Evolutionary conservation across 1,140 invertebrate genomes (phyloP).

Genomic region (Leptopilina clavipes): DNA sequence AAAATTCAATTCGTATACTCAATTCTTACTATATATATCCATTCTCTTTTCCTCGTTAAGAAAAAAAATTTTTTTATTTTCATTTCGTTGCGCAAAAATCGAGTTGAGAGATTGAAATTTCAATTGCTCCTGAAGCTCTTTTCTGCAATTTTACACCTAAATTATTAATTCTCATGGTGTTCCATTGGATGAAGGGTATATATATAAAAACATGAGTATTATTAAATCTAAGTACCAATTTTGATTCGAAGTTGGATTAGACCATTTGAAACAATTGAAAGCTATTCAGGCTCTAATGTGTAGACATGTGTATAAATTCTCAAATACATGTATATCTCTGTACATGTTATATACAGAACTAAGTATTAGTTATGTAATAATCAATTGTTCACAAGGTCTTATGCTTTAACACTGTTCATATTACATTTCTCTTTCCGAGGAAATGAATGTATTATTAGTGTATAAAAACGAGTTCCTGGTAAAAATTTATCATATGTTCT

Average conservation of each 20-base stretch:
- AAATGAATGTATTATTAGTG: background rate
- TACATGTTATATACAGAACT: too few species aligned
- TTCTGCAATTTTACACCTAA: constrained; percentile 2
- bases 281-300: background rate
- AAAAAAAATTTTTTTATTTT: background rate
- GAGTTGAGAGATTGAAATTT: background rate
- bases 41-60: too few species aligned
- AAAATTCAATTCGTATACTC: too few species aligned
- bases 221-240: constrained; percentile 6
- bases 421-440: background rate
- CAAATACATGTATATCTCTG: too few species aligned
- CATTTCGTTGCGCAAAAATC: background rate
- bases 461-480: too few species aligned
- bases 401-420: background rate
- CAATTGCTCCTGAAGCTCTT: background rate
- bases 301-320: background rate
- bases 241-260: constrained; percentile 2
- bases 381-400: constrained; percentile 4
- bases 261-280: background rate
- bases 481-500: too few species aligned
- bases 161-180: constrained; percentile 12
- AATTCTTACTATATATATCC: too few species aligned
- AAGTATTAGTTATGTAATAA: background rate
- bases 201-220: background rate
- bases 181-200: constrained; percentile 7